A percentile compares a stretch with the other conserved stretches of the same genome.
Conservation (phyloP, 2,113 vertebrate species). For the Ciconia maguari region DNA sequence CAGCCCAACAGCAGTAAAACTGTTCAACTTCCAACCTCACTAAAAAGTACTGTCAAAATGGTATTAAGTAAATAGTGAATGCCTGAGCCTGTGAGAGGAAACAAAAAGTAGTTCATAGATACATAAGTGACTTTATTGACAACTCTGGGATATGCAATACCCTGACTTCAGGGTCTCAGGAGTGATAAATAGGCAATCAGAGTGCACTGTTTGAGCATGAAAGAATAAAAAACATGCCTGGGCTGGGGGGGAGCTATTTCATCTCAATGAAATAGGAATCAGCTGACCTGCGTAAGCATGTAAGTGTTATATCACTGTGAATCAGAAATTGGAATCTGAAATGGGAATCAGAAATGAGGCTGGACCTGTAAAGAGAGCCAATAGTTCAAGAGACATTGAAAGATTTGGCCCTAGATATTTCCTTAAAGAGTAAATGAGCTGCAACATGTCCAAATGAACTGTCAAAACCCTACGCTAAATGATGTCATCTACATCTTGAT, state of each 20-base stretch:
- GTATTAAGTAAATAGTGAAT: slow-evolving; percentile 60
- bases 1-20: slow-evolving; percentile 40
- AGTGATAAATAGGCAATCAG: slow-evolving; percentile 35
- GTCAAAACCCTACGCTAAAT: neutral
- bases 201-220: neutral
- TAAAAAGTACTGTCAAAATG: slow-evolving; percentile 45
- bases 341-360: neutral
- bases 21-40: slow-evolving; percentile 40
- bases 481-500: neutral
- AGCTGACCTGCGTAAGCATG: neutral
- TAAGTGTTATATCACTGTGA: neutral
- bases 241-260: neutral
- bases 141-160: neutral
- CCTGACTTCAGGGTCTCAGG: neutral
- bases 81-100: slow-evolving; percentile 40
- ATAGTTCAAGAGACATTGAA: neutral
- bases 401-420: neutral
- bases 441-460: neutral
- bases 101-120: slow-evolving; percentile 55
- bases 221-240: neutral
- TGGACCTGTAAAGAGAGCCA: neutral
- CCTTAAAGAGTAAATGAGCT: neutral
- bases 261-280: neutral
- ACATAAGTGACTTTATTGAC: slow-evolving; percentile 46
- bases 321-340: neutral